Percentiles rank a stretch among this genome's conserved stretches.
Conservation (phyloP, 2,888 invertebrate genomes). For the Petrolisthes cinctipes region DNA sequence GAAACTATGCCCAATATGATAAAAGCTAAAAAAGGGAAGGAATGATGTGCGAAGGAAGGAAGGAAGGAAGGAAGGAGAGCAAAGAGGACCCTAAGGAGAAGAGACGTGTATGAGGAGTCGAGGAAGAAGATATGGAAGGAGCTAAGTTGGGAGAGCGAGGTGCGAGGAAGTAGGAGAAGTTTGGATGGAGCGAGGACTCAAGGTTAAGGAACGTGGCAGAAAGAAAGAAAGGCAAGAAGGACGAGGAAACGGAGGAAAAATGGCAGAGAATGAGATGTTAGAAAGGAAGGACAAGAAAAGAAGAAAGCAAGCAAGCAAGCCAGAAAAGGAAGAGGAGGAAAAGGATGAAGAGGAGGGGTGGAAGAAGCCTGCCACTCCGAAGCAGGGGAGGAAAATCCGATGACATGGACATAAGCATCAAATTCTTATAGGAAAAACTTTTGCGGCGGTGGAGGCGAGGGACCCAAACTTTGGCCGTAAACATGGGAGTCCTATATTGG, state of each 20-base stretch:
- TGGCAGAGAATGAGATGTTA: background rate
- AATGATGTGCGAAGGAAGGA: background rate
- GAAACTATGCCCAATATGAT: too few relatives aligned
- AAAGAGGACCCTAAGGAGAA: background rate
- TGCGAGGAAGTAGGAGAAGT: background rate
- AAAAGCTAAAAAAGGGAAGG: background rate
- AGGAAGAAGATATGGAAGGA: background rate
- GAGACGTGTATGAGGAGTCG: background rate
- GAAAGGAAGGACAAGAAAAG: background rate
- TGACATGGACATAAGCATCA: conserved; percentile 14
- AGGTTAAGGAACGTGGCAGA: background rate
- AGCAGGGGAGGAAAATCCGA: conserved; percentile 4
- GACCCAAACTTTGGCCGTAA: conserved; percentile 5
- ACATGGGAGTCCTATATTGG: conserved; percentile 15
- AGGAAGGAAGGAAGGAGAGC: background rate
- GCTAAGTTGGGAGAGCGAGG: background rate
- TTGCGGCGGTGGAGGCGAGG: background rate
- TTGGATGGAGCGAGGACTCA: background rate
- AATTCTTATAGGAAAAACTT: conserved; percentile 18
- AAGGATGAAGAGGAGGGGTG: background rate
- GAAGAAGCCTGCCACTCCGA: background rate
- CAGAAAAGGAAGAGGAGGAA: background rate
- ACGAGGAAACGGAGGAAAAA: background rate
- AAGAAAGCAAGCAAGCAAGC: background rate
- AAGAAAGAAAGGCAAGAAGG: background rate